A percentile compares a stretch with the other conserved stretches of the same genome.
Conservation (phyloP, 23 tunicate species). For the Halocynthia roretzi region DNA sequence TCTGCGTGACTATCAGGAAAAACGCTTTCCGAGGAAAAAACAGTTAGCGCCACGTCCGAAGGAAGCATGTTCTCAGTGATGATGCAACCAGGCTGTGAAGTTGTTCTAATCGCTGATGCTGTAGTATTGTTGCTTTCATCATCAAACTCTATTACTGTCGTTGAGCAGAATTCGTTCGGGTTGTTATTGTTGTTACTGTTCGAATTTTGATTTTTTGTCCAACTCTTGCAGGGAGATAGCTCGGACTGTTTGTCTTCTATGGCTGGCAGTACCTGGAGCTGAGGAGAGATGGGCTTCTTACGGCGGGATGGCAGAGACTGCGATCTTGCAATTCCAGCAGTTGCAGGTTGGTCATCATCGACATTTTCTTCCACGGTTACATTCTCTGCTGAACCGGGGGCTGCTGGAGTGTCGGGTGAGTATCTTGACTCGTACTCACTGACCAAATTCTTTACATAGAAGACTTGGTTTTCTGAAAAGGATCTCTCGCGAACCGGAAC, state of each 20-base stretch:
- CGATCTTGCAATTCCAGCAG: not conserved
- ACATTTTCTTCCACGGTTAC: not conserved
- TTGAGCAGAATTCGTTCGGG: not conserved
- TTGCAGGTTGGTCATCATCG: not conserved
- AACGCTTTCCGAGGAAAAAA: too few relatives aligned
- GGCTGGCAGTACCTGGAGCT: not conserved
- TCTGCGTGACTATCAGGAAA: not conserved
- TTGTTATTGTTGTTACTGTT: not conserved
- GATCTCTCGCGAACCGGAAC: conserved; percentile 3
- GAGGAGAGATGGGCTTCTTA: not conserved
- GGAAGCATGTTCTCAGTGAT: not conserved
- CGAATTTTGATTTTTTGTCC: not conserved
- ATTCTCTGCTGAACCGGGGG: too few relatives aligned
- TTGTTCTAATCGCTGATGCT: not conserved
- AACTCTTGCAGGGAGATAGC: too few relatives aligned
- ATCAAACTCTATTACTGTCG: conserved; percentile 4
- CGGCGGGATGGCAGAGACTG: not conserved
- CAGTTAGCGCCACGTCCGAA: not conserved
- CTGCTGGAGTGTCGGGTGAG: too few relatives aligned
- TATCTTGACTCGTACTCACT: not conserved
- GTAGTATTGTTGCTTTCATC: not conserved
- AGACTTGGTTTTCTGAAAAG: conserved; percentile 4
- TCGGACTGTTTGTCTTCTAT: not conserved
- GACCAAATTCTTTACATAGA: conserved; percentile 2
- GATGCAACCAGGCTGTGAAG: conserved; percentile 3